Evolutionary conservation across 2,888 invertebrate species (phyloP).

Genomic region (Tribolium freemani): DNA sequence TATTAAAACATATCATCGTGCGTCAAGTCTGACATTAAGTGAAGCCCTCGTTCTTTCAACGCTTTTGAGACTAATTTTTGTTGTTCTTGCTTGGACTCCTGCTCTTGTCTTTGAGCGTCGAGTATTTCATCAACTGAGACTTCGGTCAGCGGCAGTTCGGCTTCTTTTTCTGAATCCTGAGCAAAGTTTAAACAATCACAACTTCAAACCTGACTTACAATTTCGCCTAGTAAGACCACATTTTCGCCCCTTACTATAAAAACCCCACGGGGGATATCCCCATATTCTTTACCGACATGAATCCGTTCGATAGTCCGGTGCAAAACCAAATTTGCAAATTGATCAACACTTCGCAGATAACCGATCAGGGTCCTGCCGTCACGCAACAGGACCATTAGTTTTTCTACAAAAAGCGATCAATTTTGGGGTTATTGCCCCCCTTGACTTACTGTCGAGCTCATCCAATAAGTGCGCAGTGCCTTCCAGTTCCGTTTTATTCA

Average conservation of each 20-base stretch:
- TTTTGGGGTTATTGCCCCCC: too few relatives aligned
- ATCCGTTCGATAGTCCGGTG: slow-evolving; percentile 97
- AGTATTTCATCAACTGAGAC: slow-evolving; percentile 96
- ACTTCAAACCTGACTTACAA: slow-evolving; percentile 77
- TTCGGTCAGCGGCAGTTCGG: slow-evolving; percentile 83
- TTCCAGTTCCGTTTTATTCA: slow-evolving; percentile 76
- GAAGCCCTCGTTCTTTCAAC: slow-evolving; percentile 89
- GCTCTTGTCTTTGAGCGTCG: slow-evolving; percentile 93
- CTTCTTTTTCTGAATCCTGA: slow-evolving; percentile 92
- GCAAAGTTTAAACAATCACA: slow-evolving; percentile 7
- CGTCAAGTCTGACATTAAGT: slow-evolving; percentile 82
- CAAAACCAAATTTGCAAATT: slow-evolving; percentile 97
- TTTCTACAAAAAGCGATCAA: slow-evolving; percentile 73
- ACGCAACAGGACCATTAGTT: slow-evolving; percentile 94
- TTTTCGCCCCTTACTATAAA: slow-evolving; percentile 99
- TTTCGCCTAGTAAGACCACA: slow-evolving; percentile 97
- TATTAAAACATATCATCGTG: slow-evolving; percentile 90
- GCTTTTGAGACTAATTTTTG: slow-evolving; percentile 90
- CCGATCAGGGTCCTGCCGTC: slow-evolving; percentile 98
- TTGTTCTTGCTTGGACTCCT: slow-evolving; percentile 89
- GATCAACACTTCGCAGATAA: slow-evolving; percentile 95
- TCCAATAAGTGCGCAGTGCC: slow-evolving; percentile 94
- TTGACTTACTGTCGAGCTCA: slow-evolving; percentile 85
- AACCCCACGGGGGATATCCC: slow-evolving; percentile 96
- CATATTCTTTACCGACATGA: slow-evolving; percentile 96